phyloP scores from a whole-genome alignment of 2,888 invertebrate species.

The Syrphus vitripennis region DNA sequence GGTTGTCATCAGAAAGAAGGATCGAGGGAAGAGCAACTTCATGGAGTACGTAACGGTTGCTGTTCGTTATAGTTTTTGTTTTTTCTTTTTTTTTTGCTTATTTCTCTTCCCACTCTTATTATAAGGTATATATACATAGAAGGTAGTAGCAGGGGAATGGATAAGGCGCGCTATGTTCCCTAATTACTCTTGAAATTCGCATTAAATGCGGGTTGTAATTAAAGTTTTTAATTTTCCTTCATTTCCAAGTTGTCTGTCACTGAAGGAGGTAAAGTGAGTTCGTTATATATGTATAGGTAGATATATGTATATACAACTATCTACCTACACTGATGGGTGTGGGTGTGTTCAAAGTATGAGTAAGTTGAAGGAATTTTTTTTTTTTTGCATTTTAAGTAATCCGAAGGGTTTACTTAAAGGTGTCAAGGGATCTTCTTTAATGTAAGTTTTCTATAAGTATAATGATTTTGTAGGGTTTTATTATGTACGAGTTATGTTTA shows the following conservation, averaged over 20 bases:
- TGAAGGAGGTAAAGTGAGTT: conserved; percentile 35
- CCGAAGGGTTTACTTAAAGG: conserved; percentile 10
- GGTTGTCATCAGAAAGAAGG: conserved; percentile 6
- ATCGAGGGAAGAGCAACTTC: conserved; percentile 9
- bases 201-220: conserved; percentile 72
- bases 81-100: not conserved
- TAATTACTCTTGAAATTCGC: conserved; percentile 73
- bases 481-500: not conserved
- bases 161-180: conserved; percentile 66
- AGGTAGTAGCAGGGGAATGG: conserved; percentile 9
- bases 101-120: not conserved
- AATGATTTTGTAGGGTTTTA: not conserved
- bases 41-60: conserved; percentile 59
- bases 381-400: not conserved
- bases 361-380: not conserved
- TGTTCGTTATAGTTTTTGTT: conserved; percentile 42
- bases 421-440: conserved; percentile 25
- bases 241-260: conserved; percentile 68
- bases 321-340: not conserved
- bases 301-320: not conserved
- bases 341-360: not conserved
- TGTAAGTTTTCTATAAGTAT: not conserved
- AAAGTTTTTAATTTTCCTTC: conserved; percentile 70
- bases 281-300: not conserved
- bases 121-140: not conserved